Evolutionary conservation across 1,140 invertebrate genomes (phyloP).

Genomic region (Trachelipus rathkii): DNA sequence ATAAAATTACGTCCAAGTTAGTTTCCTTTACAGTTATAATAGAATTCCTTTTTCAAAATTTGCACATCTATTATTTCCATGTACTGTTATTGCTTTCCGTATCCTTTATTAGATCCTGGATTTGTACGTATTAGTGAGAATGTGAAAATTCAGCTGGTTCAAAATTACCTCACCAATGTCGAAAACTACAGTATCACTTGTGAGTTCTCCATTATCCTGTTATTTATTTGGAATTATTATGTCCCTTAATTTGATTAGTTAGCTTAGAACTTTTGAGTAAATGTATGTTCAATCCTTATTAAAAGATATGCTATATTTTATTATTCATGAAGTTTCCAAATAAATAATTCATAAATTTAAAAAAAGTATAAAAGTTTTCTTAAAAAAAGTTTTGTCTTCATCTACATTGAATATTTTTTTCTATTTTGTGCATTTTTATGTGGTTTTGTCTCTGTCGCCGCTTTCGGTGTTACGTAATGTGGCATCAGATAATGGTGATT

Average conservation of each 20-base stretch:
- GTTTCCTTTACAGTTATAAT: too few species aligned
- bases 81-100: background rate
- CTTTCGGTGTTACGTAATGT: background rate
- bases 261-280: too few species aligned
- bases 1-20: too few species aligned
- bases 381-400: too few species aligned
- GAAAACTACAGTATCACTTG: background rate
- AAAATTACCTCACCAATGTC: slow-evolving; percentile 16
- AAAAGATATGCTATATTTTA: too few species aligned
- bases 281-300: too few species aligned
- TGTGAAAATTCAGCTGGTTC: slow-evolving; percentile 26
- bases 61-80: background rate
- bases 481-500: background rate
- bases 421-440: background rate
- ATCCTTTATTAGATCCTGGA: slow-evolving; percentile 26
- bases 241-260: too few species aligned
- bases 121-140: slow-evolving; percentile 35
- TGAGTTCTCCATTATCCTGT: background rate
- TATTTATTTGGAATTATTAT: too few species aligned
- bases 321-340: too few species aligned
- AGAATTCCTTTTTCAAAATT: background rate
- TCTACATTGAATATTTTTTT: background rate
- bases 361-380: too few species aligned
- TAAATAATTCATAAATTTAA: too few species aligned
- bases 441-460: background rate